These are phyloP conservation scores for Dendrolimus pini DNA, from an alignment of 2,888 invertebrate species.

Conservation along the genomic window DNA sequence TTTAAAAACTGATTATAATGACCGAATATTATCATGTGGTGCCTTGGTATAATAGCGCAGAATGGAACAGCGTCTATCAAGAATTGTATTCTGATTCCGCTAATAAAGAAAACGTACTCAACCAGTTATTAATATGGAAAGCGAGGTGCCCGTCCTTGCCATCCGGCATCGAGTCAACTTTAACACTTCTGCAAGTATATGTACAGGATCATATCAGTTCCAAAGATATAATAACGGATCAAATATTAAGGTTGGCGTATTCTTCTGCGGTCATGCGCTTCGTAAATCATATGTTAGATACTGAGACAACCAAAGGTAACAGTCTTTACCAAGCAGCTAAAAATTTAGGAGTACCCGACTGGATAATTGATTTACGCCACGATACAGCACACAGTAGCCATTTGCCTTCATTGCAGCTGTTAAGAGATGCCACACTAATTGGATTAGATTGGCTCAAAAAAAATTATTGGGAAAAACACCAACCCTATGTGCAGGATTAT, in stretches of 20 bases:
- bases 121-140: conserved; percentile 75
- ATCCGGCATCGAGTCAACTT: conserved; percentile 78
- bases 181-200: conserved; percentile 72
- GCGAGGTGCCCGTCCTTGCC: conserved; percentile 72
- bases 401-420: conserved; percentile 78
- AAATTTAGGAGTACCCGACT: conserved; percentile 83
- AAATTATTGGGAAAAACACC: conserved; percentile 80
- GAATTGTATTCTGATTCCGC: conserved; percentile 50
- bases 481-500: conserved; percentile 62
- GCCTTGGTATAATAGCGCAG: conserved; percentile 62
- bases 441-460: conserved; percentile 82
- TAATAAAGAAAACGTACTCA: conserved; percentile 55
- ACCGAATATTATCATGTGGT: conserved; percentile 46
- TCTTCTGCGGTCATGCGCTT: conserved; percentile 81
- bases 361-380: conserved; percentile 88
- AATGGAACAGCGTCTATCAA: conserved; percentile 72
- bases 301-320: conserved; percentile 67
- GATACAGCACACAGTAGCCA: conserved; percentile 84
- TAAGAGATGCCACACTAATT: conserved; percentile 79
- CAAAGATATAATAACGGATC: conserved; percentile 36
- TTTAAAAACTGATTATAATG: conserved; percentile 24
- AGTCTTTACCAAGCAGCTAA: conserved; percentile 77
- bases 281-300: conserved; percentile 78
- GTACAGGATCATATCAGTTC: conserved; percentile 42
- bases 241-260: conserved; percentile 76